Evolutionary conservation across 2,888 invertebrate genomes (phyloP).

Genomic region (Volucella zonaria): DNA sequence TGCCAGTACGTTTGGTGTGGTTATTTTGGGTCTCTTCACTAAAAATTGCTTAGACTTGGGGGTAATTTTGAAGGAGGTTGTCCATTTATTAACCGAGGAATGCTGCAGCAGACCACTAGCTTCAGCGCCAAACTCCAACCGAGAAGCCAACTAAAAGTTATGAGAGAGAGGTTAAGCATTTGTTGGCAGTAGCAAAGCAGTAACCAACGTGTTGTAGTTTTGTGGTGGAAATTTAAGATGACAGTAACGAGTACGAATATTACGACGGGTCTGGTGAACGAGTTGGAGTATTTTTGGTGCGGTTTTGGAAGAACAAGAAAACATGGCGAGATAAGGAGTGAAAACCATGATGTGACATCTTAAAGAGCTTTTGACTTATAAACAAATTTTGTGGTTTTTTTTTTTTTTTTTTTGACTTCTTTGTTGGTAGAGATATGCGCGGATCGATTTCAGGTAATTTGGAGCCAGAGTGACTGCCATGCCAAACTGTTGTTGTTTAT

Average conservation of each 20-base stretch:
- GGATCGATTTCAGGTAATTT: slow-evolving; percentile 40
- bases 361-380: too few species aligned
- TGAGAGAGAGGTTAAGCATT: slow-evolving; percentile 54
- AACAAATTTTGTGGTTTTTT: neutral
- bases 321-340: slow-evolving; percentile 24
- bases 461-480: neutral
- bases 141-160: slow-evolving; percentile 63
- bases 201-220: slow-evolving; percentile 10
- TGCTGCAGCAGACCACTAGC: too few species aligned
- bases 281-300: slow-evolving; percentile 31
- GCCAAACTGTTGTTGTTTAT: neutral
- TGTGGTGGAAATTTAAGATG: slow-evolving; percentile 67
- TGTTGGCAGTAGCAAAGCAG: neutral
- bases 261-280: too few species aligned
- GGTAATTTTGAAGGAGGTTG: slow-evolving; percentile 56
- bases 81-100: slow-evolving; percentile 5
- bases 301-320: slow-evolving; percentile 19
- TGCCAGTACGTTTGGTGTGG: slow-evolving; percentile 1
- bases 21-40: slow-evolving; percentile 34
- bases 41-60: slow-evolving; percentile 33
- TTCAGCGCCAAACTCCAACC: neutral
- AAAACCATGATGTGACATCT: neutral
- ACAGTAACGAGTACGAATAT: slow-evolving; percentile 27
- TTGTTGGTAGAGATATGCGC: slow-evolving; percentile 29
- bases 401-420: slow-evolving; percentile 18